phyloP scores from a whole-genome alignment of 2,888 invertebrate species.

The Epiblema foenella region DNA sequence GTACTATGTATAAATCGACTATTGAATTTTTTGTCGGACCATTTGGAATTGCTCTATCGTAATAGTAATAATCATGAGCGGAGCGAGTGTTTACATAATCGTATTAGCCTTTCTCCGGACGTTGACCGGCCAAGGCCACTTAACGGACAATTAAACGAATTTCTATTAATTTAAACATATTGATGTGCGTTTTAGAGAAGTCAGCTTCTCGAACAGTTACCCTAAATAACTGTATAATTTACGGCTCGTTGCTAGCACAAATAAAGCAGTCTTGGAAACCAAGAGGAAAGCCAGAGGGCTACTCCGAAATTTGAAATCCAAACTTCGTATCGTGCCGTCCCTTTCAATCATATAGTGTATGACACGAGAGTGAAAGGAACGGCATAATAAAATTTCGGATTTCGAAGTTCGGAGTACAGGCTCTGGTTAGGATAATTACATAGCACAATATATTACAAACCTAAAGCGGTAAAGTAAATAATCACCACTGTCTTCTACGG shows the following conservation, averaged over 20 bases:
- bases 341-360: no score
- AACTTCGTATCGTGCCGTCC: no score
- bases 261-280: not conserved
- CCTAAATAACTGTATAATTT: not conserved
- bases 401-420: no score
- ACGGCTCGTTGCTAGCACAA: not conserved
- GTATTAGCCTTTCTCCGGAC: slow-evolving; percentile 65
- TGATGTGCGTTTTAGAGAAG: not conserved
- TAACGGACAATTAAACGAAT: slow-evolving; percentile 56
- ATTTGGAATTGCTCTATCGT: slow-evolving; percentile 39
- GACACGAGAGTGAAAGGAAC: no score
- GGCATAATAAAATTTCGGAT: no score
- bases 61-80: slow-evolving; percentile 46
- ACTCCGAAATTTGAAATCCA: no score
- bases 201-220: not conserved
- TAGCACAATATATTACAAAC: not conserved
- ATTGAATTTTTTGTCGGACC: slow-evolving; percentile 52
- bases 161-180: slow-evolving; percentile 49
- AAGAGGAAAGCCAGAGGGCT: not conserved
- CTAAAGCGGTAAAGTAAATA: not conserved
- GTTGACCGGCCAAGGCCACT: slow-evolving; percentile 69
- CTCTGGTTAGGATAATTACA: not conserved
- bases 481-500: not conserved
- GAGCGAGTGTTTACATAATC: slow-evolving; percentile 64
- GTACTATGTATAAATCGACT: not conserved